Percentiles rank a stretch among this genome's conserved stretches.
These are phyloP conservation scores for Neoarius graeffei DNA, from an alignment of 2,113 vertebrate species.

Conservation along the genomic window DNA sequence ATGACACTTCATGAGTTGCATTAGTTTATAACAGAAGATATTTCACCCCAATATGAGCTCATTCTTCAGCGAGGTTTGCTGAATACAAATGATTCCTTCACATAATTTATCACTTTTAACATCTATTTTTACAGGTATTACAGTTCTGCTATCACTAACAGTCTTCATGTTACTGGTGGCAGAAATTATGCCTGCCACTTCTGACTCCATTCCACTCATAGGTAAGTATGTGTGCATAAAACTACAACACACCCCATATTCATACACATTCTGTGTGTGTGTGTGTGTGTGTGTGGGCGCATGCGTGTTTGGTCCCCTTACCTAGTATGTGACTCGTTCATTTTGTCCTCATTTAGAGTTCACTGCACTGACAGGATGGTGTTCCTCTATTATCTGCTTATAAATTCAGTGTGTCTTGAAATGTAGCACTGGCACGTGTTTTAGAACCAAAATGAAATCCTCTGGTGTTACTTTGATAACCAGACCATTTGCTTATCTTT, in stretches of 20 bases:
- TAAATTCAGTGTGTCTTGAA: neutral
- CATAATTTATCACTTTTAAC: neutral
- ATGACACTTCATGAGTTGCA: neutral
- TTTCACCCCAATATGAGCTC: neutral
- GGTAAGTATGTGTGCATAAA: slow-evolving; percentile 45
- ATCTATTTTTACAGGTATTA: slow-evolving; percentile 54
- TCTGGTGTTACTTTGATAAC: slow-evolving; percentile 27
- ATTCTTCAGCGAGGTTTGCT: neutral
- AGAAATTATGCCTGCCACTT: slow-evolving; percentile 65
- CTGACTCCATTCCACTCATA: slow-evolving; percentile 66
- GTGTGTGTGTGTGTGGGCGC: neutral
- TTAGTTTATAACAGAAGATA: neutral
- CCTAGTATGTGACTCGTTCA: neutral
- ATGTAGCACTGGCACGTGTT: slow-evolving; percentile 1
- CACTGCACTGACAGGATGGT: neutral
- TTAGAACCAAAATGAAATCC: slow-evolving; percentile 20
- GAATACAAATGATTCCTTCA: neutral
- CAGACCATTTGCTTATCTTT: slow-evolving; percentile 38
- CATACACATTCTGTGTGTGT: neutral
- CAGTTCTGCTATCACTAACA: slow-evolving; percentile 63
- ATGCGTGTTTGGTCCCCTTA: neutral
- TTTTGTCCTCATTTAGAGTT: neutral
- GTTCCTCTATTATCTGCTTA: neutral
- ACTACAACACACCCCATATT: neutral
- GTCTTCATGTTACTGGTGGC: slow-evolving; percentile 65